Evolutionary conservation across 2,113 vertebrate species (phyloP).

Genomic region (Platycercus adscitus): DNA sequence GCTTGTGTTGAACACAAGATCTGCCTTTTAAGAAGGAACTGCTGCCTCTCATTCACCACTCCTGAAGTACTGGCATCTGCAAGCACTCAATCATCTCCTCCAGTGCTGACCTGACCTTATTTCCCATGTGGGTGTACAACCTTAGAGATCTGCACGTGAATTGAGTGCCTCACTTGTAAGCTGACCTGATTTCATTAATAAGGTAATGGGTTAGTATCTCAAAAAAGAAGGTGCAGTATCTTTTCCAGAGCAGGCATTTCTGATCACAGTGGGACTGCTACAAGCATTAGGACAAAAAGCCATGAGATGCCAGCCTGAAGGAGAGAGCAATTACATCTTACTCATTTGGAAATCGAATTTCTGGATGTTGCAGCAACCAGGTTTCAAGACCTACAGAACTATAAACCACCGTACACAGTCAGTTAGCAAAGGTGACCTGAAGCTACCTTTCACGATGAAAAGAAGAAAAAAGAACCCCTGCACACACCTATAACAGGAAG

Average conservation of each 20-base stretch:
- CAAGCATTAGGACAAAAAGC: not conserved
- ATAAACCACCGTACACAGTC: not conserved
- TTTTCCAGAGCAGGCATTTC: not conserved
- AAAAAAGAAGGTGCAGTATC: not conserved
- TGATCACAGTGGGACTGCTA: accelerated
- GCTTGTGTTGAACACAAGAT: not conserved
- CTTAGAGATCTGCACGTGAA: not conserved
- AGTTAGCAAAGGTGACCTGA: not conserved
- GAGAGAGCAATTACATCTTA: not conserved
- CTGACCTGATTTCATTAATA: not conserved
- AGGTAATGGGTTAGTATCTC: not conserved
- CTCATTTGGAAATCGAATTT: not conserved
- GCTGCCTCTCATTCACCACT: not conserved
- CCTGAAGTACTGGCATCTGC: not conserved
- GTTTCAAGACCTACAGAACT: not conserved
- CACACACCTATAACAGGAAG: not conserved
- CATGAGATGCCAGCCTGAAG: not conserved
- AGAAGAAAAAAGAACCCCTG: not conserved
- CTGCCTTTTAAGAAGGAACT: not conserved
- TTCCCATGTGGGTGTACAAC: not conserved
- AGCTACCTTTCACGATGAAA: not conserved
- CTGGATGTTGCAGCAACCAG: not conserved
- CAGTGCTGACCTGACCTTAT: not conserved
- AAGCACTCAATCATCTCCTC: not conserved
- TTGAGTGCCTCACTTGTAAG: not conserved